These are phyloP conservation scores for Corythoichthys haematopterus DNA, from an alignment of 2,113 vertebrate species.

Conservation along the genomic window DNA sequence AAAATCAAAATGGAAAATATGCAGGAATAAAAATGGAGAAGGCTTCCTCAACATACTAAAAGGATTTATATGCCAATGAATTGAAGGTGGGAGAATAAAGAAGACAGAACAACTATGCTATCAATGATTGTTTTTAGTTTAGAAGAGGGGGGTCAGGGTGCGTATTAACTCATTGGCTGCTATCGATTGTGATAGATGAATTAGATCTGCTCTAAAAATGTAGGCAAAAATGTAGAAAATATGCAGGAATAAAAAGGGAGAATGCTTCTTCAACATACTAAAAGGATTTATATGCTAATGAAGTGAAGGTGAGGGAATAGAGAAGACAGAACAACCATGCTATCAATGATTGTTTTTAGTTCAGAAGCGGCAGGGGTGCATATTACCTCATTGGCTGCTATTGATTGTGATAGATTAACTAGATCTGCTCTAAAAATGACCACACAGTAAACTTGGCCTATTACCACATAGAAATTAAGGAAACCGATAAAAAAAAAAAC, in stretches of 20 bases:
- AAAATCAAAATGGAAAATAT: conserved; percentile 57
- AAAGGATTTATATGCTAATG: conserved; percentile 25
- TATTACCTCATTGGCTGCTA: too few relatives aligned
- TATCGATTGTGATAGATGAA: too few relatives aligned
- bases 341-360: not conserved
- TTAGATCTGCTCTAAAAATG: too few relatives aligned
- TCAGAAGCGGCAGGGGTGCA: not conserved
- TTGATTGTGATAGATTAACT: too few relatives aligned
- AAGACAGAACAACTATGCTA: not conserved
- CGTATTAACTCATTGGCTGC: too few relatives aligned
- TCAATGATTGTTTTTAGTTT: not conserved
- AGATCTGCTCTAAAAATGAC: too few relatives aligned
- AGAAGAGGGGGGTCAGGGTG: not conserved
- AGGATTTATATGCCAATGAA: conserved; percentile 23
- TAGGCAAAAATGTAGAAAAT: conserved; percentile 34
- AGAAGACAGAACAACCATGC: not conserved
- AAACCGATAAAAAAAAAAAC: too few relatives aligned
- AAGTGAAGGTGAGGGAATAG: conserved; percentile 1
- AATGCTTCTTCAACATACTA: conserved; percentile 14
- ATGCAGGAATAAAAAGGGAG: conserved; percentile 42
- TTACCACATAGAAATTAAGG: too few relatives aligned
- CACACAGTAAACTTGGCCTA: too few relatives aligned
- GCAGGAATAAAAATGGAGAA: conserved; percentile 37
- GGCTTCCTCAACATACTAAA: conserved; percentile 10
- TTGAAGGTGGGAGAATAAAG: conserved; percentile 2